These are phyloP conservation scores for Eleginops maclovinus DNA, from an alignment of 2,113 vertebrate genomes.

Conservation along the genomic window DNA sequence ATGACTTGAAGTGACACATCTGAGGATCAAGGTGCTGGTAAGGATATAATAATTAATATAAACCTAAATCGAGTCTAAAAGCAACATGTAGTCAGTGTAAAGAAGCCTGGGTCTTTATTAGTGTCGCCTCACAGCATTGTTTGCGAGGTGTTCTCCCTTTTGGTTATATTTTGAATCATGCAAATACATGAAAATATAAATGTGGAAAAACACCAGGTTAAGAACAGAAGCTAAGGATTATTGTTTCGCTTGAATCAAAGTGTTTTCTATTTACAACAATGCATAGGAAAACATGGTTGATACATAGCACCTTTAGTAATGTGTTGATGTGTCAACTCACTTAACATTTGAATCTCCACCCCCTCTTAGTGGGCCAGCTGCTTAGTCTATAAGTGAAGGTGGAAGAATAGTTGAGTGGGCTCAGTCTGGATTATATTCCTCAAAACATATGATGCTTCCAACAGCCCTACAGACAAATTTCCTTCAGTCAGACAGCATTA, in stretches of 20 bases:
- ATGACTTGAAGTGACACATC: no score
- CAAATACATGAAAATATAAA: background rate
- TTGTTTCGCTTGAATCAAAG: constrained; percentile 38
- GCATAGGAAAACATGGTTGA: constrained; percentile 12
- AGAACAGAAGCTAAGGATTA: constrained; percentile 4
- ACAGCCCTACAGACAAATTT: background rate
- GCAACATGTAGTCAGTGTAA: no score
- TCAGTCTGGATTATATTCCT: background rate
- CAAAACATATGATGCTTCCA: background rate
- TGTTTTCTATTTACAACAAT: constrained; percentile 34
- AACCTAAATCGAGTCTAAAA: no score
- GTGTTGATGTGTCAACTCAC: constrained; percentile 23
- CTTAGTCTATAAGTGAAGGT: background rate
- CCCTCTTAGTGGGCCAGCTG: background rate
- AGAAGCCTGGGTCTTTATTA: background rate
- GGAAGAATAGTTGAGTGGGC: background rate
- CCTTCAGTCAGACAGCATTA: constrained; percentile 1
- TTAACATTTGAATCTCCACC: constrained; percentile 11
- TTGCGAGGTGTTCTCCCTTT: constrained; percentile 5
- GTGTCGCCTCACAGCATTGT: constrained; percentile 7
- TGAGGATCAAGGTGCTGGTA: no score
- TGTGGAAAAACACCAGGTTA: background rate
- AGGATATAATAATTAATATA: no score
- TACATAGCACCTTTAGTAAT: constrained; percentile 15
- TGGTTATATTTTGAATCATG: background rate